Conservation (phyloP, 2,888 invertebrate species). For the Eupithecia subfuscata region DNA sequence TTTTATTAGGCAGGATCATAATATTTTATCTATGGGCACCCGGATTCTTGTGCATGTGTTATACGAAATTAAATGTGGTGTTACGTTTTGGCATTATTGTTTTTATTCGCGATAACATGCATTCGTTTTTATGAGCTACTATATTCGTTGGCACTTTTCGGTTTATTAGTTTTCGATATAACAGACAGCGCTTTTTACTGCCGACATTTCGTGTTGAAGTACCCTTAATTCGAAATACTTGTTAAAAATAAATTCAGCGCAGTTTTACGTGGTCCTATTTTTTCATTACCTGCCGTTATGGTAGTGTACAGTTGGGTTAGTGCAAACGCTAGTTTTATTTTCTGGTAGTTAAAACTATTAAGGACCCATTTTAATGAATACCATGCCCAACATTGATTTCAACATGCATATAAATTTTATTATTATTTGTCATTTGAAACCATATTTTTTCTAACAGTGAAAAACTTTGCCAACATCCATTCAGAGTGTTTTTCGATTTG, state of each 20-base stretch:
- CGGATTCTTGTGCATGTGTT: constrained; percentile 56
- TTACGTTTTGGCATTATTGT: constrained; percentile 42
- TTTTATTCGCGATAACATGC: constrained; percentile 44
- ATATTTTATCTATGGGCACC: constrained; percentile 65
- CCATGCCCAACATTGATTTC: neutral
- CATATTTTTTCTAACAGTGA: neutral
- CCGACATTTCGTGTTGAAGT: constrained; percentile 26
- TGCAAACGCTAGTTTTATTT: neutral
- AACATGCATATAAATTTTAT: neutral
- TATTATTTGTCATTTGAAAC: neutral
- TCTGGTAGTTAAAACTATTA: neutral
- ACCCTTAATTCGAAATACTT: constrained; percentile 32
- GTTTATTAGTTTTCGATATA: constrained; percentile 45
- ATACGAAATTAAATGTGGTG: constrained; percentile 42
- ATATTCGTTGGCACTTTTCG: constrained; percentile 39
- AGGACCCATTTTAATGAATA: neutral
- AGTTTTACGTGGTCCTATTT: constrained; percentile 16
- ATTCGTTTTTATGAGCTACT: constrained; percentile 43
- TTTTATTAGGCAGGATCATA: constrained; percentile 76
- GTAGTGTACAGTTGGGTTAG: neutral
- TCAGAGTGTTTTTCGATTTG: constrained; percentile 15
- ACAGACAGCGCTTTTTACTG: constrained; percentile 39
- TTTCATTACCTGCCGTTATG: constrained; percentile 21
- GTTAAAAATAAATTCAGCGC: constrained; percentile 26
- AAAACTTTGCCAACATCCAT: neutral